Base-by-base conservation (phyloP, 2,797 vertebrate species). In the Eulemur rubriventer region DNA sequence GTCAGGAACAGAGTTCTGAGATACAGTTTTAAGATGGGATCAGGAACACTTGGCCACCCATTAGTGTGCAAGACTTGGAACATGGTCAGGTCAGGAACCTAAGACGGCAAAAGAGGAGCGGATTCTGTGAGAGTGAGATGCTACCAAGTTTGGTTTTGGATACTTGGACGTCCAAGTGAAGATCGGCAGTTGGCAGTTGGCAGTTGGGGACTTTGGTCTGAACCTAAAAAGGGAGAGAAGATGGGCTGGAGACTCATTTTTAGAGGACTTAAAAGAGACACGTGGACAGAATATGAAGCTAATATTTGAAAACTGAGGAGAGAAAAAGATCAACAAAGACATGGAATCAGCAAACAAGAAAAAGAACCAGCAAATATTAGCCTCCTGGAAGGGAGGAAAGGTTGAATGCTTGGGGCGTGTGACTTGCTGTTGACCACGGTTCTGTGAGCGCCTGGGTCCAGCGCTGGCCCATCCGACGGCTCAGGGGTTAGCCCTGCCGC, bases 141-240 rank as follows among this genome's bases (percentile, higher is more conserved):
- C 57, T 18, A 65, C 3, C 46, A 41, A 93, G 87, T 48, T 91
- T 95, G 89, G 46, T 70, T 97, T 94, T 22, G 38, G 75, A 59
- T 79, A 79, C 22, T 26, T 52, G 30, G 6, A 18, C 55, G 24
- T 59, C 28, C 38, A 61, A 65, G 35, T 48, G 67, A 91, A 57
- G 38, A 81, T 38, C 18, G 28, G 22, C 4, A 43, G 73, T 43
- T 55, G 24, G 26, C 28, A 75, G n/a, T 43, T 67, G 24, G 26
- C 28, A 75, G n/a, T 28, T 93, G 24, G 80, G 92, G 79, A 46
- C 30, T 78, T 91, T 6, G 28, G 76, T 61, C 24, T 69, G 48
- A 96, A 78, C n/a, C 18, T 65, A 20, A 61, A 85, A 75, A 43
- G 11, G 35, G 38, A 82, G 43, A 94, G 20, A 73, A 82, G 41